These are phyloP conservation scores for Hydriomena furcata DNA, from an alignment of 2,888 invertebrate species.

Conservation along the genomic window DNA sequence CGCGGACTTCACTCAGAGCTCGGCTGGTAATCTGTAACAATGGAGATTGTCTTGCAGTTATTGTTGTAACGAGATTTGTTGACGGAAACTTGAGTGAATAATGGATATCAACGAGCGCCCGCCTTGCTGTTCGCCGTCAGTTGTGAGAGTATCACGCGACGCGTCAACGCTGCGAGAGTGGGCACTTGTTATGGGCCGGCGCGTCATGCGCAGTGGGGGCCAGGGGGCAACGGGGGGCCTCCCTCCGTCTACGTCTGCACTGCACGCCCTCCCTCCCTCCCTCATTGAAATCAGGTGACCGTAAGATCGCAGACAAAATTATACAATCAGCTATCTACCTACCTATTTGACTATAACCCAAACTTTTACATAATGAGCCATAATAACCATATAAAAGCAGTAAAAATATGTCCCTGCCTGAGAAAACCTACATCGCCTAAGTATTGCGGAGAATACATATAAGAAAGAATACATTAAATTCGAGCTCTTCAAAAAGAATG, in stretches of 20 bases:
- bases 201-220: conserved; percentile 63
- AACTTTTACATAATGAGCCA: too few relatives aligned
- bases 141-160: conserved; percentile 42
- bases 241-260: conserved; percentile 55
- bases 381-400: too few relatives aligned
- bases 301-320: conserved; percentile 20
- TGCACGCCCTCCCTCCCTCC: too few relatives aligned
- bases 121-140: conserved; percentile 36
- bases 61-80: conserved; percentile 31
- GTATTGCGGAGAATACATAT: too few relatives aligned
- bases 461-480: too few relatives aligned
- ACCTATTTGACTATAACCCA: too few relatives aligned
- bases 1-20: conserved; percentile 68
- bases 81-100: conserved; percentile 38
- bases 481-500: too few relatives aligned
- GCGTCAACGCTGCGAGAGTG: conserved; percentile 60
- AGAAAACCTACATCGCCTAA: too few relatives aligned
- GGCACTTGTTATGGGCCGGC: conserved; percentile 61
- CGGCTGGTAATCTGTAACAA: conserved; percentile 74
- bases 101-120: conserved; percentile 36
- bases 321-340: conserved; percentile 8
- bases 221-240: conserved; percentile 56
- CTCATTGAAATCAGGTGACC: conserved; percentile 51
- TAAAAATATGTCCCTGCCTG: too few relatives aligned
- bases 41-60: conserved; percentile 21